Conservation (phyloP, 1,140 invertebrate species). For the Caenorhabditis remanei region DNA sequence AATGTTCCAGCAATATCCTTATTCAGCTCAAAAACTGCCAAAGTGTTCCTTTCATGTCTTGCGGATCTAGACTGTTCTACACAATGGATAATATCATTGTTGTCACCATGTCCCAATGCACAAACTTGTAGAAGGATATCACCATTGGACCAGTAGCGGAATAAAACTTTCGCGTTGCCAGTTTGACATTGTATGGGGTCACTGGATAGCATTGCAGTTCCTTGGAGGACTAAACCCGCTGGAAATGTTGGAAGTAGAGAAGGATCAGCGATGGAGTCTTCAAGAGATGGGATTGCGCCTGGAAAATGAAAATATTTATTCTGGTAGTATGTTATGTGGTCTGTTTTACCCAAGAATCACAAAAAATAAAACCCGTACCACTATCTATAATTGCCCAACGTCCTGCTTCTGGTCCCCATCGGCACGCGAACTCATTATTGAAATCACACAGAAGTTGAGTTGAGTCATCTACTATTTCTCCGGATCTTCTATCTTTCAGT, state of each 20-base stretch:
- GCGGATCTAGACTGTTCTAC: conserved; percentile 57
- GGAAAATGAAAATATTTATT: conserved; percentile 47
- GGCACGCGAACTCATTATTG: conserved; percentile 74
- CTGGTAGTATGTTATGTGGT: neutral
- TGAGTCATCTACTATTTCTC: conserved; percentile 70
- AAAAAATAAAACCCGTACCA: conserved; percentile 58
- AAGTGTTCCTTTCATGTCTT: conserved; percentile 63
- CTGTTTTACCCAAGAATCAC: neutral
- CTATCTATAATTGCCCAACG: conserved; percentile 75
- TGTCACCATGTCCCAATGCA: conserved; percentile 71
- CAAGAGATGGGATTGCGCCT: conserved; percentile 76
- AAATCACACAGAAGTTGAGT: conserved; percentile 75
- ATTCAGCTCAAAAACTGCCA: conserved; percentile 75
- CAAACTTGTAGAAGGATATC: conserved; percentile 74
- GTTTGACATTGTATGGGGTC: conserved; percentile 74
- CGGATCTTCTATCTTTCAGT: conserved; percentile 71
- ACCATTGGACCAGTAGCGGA: conserved; percentile 77
- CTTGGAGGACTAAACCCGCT: conserved; percentile 75
- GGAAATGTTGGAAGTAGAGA: conserved; percentile 70
- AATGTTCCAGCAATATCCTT: conserved; percentile 72
- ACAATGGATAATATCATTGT: conserved; percentile 58
- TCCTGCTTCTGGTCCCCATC: conserved; percentile 76
- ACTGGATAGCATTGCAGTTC: conserved; percentile 74
- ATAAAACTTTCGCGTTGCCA: conserved; percentile 74
- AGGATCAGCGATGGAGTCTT: conserved; percentile 64